A percentile compares a stretch with the other conserved stretches of the same genome.
phyloP scores from a whole-genome alignment of 2,113 vertebrate species.

The Mobula birostris region DNA sequence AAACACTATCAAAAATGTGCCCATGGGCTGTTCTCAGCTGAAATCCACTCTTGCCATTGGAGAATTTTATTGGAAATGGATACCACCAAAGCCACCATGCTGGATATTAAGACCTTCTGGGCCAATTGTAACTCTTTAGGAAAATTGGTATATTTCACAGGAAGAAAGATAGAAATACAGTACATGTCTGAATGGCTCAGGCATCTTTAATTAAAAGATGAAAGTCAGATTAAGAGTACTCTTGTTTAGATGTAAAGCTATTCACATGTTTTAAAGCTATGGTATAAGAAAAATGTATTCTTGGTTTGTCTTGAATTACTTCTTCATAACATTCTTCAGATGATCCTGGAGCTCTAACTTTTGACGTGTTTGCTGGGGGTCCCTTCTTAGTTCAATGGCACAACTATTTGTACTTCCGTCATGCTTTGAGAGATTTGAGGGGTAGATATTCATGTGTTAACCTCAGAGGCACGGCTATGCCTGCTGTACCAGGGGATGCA shows the following conservation, averaged over 20 bases:
- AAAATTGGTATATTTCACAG: neutral
- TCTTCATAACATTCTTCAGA: neutral
- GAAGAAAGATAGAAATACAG: neutral
- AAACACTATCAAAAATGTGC: neutral
- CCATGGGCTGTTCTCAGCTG: neutral
- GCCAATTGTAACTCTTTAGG: neutral
- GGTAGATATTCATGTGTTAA: too few species aligned
- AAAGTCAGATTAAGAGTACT: too few species aligned
- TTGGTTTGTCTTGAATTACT: neutral
- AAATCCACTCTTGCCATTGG: neutral
- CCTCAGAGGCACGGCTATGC: too few species aligned
- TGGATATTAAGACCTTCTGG: neutral
- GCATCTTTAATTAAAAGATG: neutral
- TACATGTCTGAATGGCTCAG: neutral
- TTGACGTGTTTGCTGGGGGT: neutral
- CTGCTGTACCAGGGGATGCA: neutral
- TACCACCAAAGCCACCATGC: neutral
- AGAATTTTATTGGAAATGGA: slow-evolving; percentile 22
- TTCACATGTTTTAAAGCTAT: neutral
- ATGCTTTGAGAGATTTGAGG: neutral
- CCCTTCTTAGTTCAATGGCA: neutral
- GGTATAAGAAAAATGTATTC: neutral
- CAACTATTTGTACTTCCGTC: neutral
- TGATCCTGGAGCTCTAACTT: neutral
- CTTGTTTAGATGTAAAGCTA: neutral